Evolutionary conservation across 2,113 vertebrate species (phyloP).

Genomic region (Misgurnus anguillicaudatus): DNA sequence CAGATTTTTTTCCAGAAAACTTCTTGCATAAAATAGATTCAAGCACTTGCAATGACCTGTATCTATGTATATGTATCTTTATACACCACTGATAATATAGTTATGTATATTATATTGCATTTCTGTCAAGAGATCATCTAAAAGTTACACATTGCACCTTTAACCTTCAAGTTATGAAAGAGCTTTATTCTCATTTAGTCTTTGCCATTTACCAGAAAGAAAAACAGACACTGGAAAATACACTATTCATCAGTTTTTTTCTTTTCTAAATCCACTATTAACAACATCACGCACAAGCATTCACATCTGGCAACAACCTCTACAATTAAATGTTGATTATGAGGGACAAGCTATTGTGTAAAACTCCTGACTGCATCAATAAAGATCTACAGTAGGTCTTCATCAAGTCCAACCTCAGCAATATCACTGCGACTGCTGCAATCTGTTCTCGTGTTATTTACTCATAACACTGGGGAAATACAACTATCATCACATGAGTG

Average conservation of each 20-base stretch:
- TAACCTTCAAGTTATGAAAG: too few species aligned
- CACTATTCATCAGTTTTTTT: constrained; percentile 9
- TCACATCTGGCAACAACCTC: constrained; percentile 40
- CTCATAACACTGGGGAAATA: not conserved
- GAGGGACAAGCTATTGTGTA: not conserved
- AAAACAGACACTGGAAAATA: constrained; percentile 6
- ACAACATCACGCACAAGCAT: constrained; percentile 42
- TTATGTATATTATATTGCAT: too few species aligned
- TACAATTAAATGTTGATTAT: constrained; percentile 35
- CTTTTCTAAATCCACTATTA: constrained; percentile 40
- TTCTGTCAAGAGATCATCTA: too few species aligned
- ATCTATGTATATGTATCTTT: too few species aligned
- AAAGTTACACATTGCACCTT: too few species aligned
- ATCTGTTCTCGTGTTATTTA: not conserved
- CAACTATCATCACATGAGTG: constrained; percentile 1
- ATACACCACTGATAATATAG: too few species aligned
- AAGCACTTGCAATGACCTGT: too few species aligned
- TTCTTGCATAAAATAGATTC: too few species aligned
- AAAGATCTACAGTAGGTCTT: not conserved
- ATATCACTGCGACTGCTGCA: not conserved
- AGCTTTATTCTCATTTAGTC: too few species aligned
- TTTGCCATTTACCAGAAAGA: not conserved
- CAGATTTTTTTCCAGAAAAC: too few species aligned
- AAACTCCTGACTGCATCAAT: not conserved
- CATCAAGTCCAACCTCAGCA: not conserved